phyloP scores from a whole-genome alignment of 2,113 vertebrate species.

The Dicaeum eximium region DNA sequence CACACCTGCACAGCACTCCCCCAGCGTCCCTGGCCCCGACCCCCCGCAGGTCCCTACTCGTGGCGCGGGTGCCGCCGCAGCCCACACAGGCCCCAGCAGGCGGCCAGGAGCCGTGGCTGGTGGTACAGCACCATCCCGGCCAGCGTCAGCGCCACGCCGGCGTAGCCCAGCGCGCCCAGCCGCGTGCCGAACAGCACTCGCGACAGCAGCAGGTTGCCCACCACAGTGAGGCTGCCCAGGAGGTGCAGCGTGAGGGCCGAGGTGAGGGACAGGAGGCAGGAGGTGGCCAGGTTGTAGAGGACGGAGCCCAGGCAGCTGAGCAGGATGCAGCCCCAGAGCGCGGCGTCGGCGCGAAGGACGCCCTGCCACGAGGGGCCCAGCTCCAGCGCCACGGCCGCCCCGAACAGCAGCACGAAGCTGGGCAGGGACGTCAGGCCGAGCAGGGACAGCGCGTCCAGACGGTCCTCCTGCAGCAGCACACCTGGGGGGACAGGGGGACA shows the following conservation, averaged over 20 bases:
- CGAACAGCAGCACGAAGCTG: conserved; percentile 89
- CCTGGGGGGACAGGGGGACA: conserved; percentile 67
- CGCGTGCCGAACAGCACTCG: conserved; percentile 85
- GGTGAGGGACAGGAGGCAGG: conserved; percentile 90
- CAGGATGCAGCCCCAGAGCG: conserved; percentile 88
- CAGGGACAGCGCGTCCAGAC: conserved; percentile 86
- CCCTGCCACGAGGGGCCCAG: conserved; percentile 79
- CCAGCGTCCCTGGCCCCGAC: background rate
- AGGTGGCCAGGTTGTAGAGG: conserved; percentile 95
- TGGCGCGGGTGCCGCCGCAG: background rate
- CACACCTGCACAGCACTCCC: background rate
- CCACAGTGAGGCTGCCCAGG: conserved; percentile 89
- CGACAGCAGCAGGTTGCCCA: conserved; percentile 91
- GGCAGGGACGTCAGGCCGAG: conserved; percentile 93
- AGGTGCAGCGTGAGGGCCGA: conserved; percentile 95
- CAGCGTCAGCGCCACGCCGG: conserved; percentile 85
- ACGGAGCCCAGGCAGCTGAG: conserved; percentile 95
- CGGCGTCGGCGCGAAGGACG: conserved; percentile 71
- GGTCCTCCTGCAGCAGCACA: conserved; percentile 89
- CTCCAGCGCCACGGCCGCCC: conserved; percentile 85
- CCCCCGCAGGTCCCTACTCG: background rate
- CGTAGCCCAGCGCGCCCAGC: conserved; percentile 85
- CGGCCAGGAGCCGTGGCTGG: conserved; percentile 82
- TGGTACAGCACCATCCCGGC: conserved; percentile 92
- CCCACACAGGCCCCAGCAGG: conserved; percentile 57